Conservation (phyloP, 2,797 vertebrate species). For the Lithobates sylvaticus region DNA sequence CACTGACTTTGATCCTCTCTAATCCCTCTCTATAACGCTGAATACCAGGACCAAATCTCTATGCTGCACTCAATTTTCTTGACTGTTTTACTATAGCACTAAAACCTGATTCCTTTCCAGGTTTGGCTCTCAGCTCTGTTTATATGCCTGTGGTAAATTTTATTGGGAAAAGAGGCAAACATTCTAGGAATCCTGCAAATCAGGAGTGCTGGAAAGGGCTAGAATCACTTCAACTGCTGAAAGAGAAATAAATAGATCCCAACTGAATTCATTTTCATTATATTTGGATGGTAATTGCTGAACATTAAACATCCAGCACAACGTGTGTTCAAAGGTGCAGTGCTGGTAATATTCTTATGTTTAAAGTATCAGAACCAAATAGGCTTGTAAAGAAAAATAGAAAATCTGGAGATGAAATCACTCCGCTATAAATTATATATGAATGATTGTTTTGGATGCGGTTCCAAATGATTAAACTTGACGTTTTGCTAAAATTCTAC, state of each 20-base stretch:
- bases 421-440: conserved; percentile 22
- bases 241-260: conserved; percentile 47
- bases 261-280: conserved; percentile 48
- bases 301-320: conserved; percentile 44
- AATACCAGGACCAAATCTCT: conserved; percentile 41
- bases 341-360: conserved; percentile 33
- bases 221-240: conserved; percentile 65
- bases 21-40: conserved; percentile 39
- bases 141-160: conserved; percentile 70
- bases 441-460: conserved; percentile 13
- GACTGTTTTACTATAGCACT: conserved; percentile 66
- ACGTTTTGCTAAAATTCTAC: neutral
- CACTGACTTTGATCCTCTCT: conserved; percentile 43
- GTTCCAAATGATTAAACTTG: conserved; percentile 6
- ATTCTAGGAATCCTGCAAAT: conserved; percentile 65
- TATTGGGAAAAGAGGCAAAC: conserved; percentile 66
- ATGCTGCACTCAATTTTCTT: conserved; percentile 66
- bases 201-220: conserved; percentile 61
- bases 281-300: conserved; percentile 40
- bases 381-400: conserved; percentile 45
- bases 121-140: conserved; percentile 67
- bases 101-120: conserved; percentile 64
- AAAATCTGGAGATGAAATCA: conserved; percentile 43
- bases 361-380: conserved; percentile 34
- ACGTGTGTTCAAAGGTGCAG: conserved; percentile 38